Percentiles rank a stretch among this genome's conserved stretches.
Conservation (phyloP, 2,888 invertebrate genomes). For the Hirtodrosophila trivittata region DNA sequence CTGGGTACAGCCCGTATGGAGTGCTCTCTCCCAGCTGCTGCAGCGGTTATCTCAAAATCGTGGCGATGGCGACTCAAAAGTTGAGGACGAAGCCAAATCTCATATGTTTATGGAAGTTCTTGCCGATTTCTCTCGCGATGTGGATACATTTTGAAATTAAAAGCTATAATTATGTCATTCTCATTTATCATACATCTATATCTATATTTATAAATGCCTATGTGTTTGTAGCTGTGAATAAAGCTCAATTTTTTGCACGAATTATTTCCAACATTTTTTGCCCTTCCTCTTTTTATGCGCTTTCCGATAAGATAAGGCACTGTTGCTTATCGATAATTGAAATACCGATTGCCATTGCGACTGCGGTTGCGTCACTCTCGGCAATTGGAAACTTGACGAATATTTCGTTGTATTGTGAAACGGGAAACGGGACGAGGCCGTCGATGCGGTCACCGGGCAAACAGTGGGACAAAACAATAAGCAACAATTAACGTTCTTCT, state of each 20-base stretch:
- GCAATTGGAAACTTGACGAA: constrained; percentile 24
- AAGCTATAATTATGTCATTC: constrained; percentile 42
- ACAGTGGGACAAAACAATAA: constrained; percentile 9
- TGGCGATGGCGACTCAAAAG: constrained; percentile 16
- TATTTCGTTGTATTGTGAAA: constrained; percentile 31
- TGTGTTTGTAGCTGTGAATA: constrained; percentile 41
- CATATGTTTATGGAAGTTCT: constrained; percentile 83
- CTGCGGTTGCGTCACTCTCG: constrained; percentile 44
- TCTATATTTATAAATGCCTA: constrained; percentile 6
- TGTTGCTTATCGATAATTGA: constrained; percentile 35
- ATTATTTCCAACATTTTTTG: constrained; percentile 7
- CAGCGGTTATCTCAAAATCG: constrained; percentile 59
- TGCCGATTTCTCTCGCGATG: constrained; percentile 82
- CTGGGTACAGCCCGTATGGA: constrained; percentile 85
- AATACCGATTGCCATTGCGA: constrained; percentile 15
- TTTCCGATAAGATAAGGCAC: constrained; percentile 42
- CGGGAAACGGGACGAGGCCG: constrained; percentile 24
- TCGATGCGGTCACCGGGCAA: constrained; percentile 27
- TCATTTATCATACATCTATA: constrained; percentile 22
- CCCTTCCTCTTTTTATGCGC: constrained; percentile 2
- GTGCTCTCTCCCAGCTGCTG: constrained; percentile 72
- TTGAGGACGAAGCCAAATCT: constrained; percentile 76
- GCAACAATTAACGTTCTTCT: no score
- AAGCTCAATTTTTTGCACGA: constrained; percentile 48
- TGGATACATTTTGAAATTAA: constrained; percentile 74